Evolutionary conservation across 2,113 vertebrate species (phyloP).

Genomic region (Macaca mulatta): DNA sequence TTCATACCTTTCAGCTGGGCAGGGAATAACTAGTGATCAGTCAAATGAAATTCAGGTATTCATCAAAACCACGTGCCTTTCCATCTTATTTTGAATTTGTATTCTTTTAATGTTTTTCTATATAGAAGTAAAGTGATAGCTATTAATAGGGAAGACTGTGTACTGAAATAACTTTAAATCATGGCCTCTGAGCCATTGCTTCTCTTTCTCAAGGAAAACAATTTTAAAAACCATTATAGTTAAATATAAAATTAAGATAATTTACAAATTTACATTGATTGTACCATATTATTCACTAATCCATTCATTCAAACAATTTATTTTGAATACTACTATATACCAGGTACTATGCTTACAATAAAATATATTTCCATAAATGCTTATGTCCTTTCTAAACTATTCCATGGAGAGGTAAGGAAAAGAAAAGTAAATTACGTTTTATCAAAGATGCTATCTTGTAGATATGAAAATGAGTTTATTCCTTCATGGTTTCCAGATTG

Average conservation of each 20-base stretch:
- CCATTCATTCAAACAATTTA: not conserved
- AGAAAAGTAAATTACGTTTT: not conserved
- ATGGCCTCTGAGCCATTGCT: not conserved
- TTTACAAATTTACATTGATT: not conserved
- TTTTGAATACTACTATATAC: not conserved
- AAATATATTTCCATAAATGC: not conserved
- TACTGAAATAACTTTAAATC: not conserved
- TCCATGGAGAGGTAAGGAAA: not conserved
- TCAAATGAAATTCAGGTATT: constrained; percentile 18
- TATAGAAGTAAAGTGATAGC: not conserved
- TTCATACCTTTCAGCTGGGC: not conserved
- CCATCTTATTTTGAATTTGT: not conserved
- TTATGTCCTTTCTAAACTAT: not conserved
- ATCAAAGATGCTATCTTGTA: not conserved
- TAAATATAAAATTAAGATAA: constrained; percentile 6
- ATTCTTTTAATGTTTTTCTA: constrained; percentile 6
- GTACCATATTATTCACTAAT: not conserved
- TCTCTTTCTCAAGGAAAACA: not conserved
- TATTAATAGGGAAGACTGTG: not conserved
- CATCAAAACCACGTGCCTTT: not conserved
- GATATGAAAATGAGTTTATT: not conserved
- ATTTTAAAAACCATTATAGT: not conserved
- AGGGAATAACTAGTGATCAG: not conserved
- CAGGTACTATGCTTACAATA: not conserved
- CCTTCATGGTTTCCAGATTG: not conserved